Evolutionary conservation across 2,113 vertebrate species (phyloP).

Genomic region (Heterotis niloticus): DNA sequence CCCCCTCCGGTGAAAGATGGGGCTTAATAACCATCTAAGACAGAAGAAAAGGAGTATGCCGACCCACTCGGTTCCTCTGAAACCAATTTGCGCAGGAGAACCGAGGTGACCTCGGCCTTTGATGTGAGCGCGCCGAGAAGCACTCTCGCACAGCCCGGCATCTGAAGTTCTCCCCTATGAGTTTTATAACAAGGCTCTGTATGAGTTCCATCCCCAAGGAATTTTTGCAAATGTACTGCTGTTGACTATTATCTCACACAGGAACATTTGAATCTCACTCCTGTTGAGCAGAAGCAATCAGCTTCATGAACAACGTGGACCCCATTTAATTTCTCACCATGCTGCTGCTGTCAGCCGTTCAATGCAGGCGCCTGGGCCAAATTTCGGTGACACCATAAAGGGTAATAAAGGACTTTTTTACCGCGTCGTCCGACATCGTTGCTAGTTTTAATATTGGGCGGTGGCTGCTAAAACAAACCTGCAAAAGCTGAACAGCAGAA

Average conservation of each 20-base stretch:
- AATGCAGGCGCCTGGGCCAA: not conserved
- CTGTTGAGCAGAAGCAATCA: not conserved
- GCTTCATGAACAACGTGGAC: not conserved
- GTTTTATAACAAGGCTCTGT: not conserved
- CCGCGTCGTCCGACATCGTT: not conserved
- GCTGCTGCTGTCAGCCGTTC: not conserved
- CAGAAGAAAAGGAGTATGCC: not conserved
- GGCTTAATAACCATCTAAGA: conserved; percentile 1
- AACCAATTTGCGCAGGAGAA: conserved; percentile 12
- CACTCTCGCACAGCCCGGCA: not conserved
- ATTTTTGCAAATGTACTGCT: not conserved
- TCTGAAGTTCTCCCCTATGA: not conserved
- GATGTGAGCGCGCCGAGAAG: not conserved
- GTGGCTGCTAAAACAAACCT: too few relatives aligned
- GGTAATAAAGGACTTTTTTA: not conserved
- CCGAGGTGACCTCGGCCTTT: not conserved
- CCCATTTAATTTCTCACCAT: not conserved
- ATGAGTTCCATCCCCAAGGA: not conserved
- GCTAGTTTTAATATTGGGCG: not conserved
- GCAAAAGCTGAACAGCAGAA: too few relatives aligned
- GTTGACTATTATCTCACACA: not conserved
- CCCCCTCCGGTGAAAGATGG: not conserved
- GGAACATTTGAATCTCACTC: not conserved
- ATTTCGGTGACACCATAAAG: not conserved
- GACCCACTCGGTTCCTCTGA: not conserved